Evolutionary conservation across 2,113 vertebrate genomes (phyloP).

Genomic region (Cyprinodon tularosa): DNA sequence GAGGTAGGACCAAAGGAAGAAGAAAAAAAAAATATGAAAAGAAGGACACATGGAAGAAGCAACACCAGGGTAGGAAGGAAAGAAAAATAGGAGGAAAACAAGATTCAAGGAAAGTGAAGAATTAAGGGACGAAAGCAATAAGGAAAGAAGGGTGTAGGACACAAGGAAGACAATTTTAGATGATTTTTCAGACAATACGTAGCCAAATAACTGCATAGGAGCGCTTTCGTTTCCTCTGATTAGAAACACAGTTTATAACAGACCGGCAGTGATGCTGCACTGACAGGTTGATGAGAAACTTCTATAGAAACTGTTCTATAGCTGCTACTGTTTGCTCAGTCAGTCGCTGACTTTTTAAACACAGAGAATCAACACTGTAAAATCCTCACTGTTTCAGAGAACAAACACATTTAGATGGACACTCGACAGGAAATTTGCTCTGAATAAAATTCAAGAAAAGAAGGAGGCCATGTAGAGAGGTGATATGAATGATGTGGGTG

Average conservation of each 20-base stretch:
- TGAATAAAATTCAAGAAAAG: conserved; percentile 20
- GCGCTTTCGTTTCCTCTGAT: too few species aligned
- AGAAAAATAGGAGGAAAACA: too few species aligned
- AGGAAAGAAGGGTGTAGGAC: neutral
- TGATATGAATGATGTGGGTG: conserved; percentile 8
- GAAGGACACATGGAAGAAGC: neutral
- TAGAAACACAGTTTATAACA: too few species aligned
- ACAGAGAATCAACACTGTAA: neutral
- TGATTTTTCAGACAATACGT: too few species aligned
- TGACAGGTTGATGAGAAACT: too few species aligned
- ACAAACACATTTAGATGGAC: conserved; percentile 37
- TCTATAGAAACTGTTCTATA: too few species aligned
- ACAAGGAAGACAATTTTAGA: too few species aligned
- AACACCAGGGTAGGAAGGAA: too few species aligned
- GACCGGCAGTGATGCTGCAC: too few species aligned
- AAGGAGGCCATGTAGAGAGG: conserved; percentile 30
- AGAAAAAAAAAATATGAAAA: neutral
- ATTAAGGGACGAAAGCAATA: neutral
- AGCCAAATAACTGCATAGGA: too few species aligned
- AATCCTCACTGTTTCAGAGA: conserved; percentile 40
- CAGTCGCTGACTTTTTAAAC: neutral
- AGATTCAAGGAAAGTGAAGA: too few species aligned
- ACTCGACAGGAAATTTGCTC: conserved; percentile 26
- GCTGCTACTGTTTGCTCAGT: too few species aligned
- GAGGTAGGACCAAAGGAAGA: neutral